Base-by-base conservation (phyloP, 2,113 vertebrate species). In the Chascanopsetta lugubris region DNA sequence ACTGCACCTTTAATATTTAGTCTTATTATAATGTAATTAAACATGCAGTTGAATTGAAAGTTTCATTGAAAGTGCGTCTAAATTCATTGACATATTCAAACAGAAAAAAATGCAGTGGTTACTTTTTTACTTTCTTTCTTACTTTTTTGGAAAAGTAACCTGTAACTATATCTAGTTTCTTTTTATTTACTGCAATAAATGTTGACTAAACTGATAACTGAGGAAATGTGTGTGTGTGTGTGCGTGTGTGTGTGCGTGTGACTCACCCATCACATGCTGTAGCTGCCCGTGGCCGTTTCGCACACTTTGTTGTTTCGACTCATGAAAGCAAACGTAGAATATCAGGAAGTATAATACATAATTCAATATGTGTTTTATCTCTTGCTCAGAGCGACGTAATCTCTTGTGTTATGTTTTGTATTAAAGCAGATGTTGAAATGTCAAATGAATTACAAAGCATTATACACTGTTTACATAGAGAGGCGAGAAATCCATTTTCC, bases 201-300 rank as follows among this genome's bases (percentile, higher is more conserved):
- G n/a, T n/a, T n/a, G n/a, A n/a, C n/a, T n/a, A n/a, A n/a, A n/a
- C n/a, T n/a, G n/a, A n/a, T n/a, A n/a, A n/a, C n/a, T n/a, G n/a
- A n/a, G n/a, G n/a, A n/a, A n/a, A n/a, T 9, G 18, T 61, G 55
- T 45, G 20, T n/a, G 59, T 46, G 8, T 8, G 36, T 30, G 15
- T 47, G 36, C 27, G 11, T 10, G 17, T 8, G 21, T 8, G 38
- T 15, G 53, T 77, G 45, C 56, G 15, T 38, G 15, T 62, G 34
- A 77, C 40, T 70, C 57, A 53, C 32, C 46, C n/a, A 40, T 59
- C 58, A 29, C 27, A 21, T 66, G 58, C 11, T 58, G 42, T 38
- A 26, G 43, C 27, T 56, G 27, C 66, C 53, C 13, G 0, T 0
- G 45, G 17, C 13, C 2, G 45, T 40, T 51, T 75, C 42, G 17